phyloP scores from a whole-genome alignment of 2,113 vertebrate species.

The Antechinus stuartii region DNA sequence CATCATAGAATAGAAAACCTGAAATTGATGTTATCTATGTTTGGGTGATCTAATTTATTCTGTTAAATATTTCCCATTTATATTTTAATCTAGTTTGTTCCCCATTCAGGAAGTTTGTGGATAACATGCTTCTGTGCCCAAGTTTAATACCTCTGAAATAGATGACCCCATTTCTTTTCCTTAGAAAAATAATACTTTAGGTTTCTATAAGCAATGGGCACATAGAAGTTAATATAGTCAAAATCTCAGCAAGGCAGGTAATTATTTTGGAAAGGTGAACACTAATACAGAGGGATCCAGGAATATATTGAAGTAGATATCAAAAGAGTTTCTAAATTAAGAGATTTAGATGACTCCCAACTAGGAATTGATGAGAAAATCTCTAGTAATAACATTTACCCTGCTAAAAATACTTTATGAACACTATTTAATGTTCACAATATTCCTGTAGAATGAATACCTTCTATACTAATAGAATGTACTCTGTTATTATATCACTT shows the following conservation, averaged over 20 bases:
- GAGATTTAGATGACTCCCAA: slow-evolving; percentile 65
- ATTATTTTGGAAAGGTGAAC: slow-evolving; percentile 30
- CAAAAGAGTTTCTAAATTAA: slow-evolving; percentile 38
- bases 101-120: neutral
- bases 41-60: neutral
- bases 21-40: neutral
- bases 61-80: neutral
- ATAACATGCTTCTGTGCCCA: neutral
- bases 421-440: slow-evolving; percentile 63
- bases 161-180: neutral
- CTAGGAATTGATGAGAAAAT: slow-evolving; percentile 10
- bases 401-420: slow-evolving; percentile 60
- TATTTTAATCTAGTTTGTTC: neutral
- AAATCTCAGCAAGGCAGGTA: slow-evolving; percentile 16
- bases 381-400: slow-evolving; percentile 52
- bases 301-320: slow-evolving; percentile 40
- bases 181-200: neutral
- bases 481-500: too few species aligned
- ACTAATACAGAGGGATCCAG: slow-evolving; percentile 11
- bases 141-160: neutral
- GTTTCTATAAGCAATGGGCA: neutral
- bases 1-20: neutral
- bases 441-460: neutral
- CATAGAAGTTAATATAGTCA: neutral
- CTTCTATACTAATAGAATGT: too few species aligned